These are phyloP conservation scores for Eumeta japonica DNA, from an alignment of 1,140 invertebrate species.

Conservation along the genomic window DNA sequence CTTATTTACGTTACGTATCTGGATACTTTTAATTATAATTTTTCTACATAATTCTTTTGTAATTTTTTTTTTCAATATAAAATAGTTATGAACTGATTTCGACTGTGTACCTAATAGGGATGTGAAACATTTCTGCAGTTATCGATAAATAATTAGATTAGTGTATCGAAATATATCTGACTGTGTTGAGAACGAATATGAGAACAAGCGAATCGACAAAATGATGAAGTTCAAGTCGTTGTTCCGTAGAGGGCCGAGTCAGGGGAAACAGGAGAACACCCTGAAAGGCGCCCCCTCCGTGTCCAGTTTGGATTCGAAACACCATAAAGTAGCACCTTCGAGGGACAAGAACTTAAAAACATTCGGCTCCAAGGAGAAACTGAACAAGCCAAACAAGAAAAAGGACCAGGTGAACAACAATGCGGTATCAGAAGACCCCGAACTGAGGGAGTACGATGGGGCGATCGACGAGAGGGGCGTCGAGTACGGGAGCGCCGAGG, in stretches of 20 bases:
- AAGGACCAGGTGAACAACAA: constrained; percentile 47
- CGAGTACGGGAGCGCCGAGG: constrained; percentile 43
- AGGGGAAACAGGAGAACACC: constrained; percentile 47
- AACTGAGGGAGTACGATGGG: constrained; percentile 28
- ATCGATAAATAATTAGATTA: no score
- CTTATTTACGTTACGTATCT: no score
- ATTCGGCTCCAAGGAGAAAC: constrained; percentile 54
- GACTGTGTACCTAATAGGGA: no score
- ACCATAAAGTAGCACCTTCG: constrained; percentile 57
- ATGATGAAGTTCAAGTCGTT: constrained; percentile 82
- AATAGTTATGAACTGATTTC: no score
- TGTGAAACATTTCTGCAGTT: no score
- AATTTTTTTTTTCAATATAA: no score
- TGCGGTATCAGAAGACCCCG: constrained; percentile 43
- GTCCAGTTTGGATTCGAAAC: constrained; percentile 56
- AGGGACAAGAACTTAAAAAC: constrained; percentile 49
- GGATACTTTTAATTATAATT: no score
- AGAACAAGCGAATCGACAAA: constrained; percentile 41
- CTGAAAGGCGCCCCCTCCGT: constrained; percentile 54
- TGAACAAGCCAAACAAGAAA: constrained; percentile 50
- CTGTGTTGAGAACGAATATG: no score
- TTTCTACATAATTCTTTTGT: no score
- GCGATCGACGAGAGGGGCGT: constrained; percentile 30
- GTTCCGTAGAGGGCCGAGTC: constrained; percentile 70
- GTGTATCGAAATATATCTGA: no score